These are phyloP conservation scores for Cotesia congregata DNA, from an alignment of 2,888 invertebrate species.

Conservation along the genomic window DNA sequence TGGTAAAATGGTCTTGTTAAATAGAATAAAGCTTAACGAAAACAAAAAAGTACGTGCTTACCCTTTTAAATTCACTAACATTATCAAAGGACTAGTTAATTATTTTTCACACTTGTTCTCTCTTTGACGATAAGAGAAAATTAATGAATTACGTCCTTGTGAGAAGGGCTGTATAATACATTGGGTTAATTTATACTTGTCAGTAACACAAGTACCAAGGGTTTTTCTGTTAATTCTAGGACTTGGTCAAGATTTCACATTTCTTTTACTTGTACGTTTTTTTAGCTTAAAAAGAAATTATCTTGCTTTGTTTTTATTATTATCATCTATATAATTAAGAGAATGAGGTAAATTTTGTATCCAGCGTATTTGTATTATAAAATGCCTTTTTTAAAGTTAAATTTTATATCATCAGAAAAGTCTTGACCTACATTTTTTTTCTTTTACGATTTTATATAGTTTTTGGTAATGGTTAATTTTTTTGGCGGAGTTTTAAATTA, in stretches of 20 bases:
- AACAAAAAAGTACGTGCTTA: constrained; percentile 6
- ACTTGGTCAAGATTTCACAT: constrained; percentile 26
- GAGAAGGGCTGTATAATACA: constrained; percentile 28
- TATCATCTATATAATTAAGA: background rate
- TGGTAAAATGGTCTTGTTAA: background rate
- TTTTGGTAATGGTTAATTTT: too few species aligned
- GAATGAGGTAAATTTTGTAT: too few species aligned
- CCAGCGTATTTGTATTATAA: background rate
- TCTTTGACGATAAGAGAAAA: constrained; percentile 40
- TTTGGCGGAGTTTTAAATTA: too few species aligned
- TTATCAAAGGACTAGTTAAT: constrained; percentile 22
- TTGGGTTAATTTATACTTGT: constrained; percentile 48
- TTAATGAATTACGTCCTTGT: constrained; percentile 43
- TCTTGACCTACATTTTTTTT: too few species aligned
- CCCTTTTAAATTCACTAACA: background rate
- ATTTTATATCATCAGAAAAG: too few species aligned
- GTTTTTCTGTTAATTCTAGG: constrained; percentile 25
- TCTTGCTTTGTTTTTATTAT: constrained; percentile 6
- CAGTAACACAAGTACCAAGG: constrained; percentile 34
- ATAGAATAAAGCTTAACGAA: background rate
- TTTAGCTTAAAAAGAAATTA: constrained; percentile 9
- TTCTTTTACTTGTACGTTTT: background rate
- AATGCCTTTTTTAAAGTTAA: background rate
- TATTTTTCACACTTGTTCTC: constrained; percentile 21
- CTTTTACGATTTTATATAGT: too few species aligned